Percentiles rank a stretch among this genome's conserved stretches.
These are phyloP conservation scores for Melinopterus prodromus DNA, from an alignment of 2,888 invertebrate genomes.

Conservation along the genomic window DNA sequence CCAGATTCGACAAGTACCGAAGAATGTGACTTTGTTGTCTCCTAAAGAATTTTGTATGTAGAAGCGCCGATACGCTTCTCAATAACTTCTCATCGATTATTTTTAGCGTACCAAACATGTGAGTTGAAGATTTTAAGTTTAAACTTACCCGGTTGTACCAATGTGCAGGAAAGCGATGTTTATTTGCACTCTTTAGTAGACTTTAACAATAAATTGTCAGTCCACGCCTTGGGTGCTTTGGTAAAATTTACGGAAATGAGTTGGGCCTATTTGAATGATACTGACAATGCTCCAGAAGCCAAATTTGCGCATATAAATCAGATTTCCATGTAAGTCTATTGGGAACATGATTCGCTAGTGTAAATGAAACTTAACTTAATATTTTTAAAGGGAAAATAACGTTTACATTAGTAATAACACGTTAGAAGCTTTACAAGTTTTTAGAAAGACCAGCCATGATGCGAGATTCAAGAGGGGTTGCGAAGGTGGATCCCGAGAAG, in stretches of 20 bases:
- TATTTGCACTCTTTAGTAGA: slow-evolving; percentile 71
- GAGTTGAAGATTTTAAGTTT: slow-evolving; percentile 65
- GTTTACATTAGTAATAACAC: slow-evolving; percentile 77
- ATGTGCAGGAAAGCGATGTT: slow-evolving; percentile 64
- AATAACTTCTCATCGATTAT: background rate
- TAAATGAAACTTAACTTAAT: slow-evolving; percentile 27
- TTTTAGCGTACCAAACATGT: slow-evolving; percentile 66
- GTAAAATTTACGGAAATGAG: slow-evolving; percentile 75
- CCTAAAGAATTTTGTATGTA: slow-evolving; percentile 68
- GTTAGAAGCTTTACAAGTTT: slow-evolving; percentile 80
- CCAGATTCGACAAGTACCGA: slow-evolving; percentile 53
- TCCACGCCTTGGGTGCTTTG: slow-evolving; percentile 77
- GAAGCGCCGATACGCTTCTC: background rate
- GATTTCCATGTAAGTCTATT: slow-evolving; percentile 68
- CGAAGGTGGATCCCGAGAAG: slow-evolving; percentile 69
- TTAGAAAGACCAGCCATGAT: slow-evolving; percentile 76
- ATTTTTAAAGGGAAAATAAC: slow-evolving; percentile 67
- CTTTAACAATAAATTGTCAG: slow-evolving; percentile 68
- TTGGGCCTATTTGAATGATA: slow-evolving; percentile 60
- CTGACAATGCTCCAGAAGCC: slow-evolving; percentile 60
- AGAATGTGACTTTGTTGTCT: slow-evolving; percentile 66
- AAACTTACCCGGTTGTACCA: slow-evolving; percentile 61
- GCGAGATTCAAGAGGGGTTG: slow-evolving; percentile 76
- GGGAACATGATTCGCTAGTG: slow-evolving; percentile 8
- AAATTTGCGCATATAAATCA: slow-evolving; percentile 66